Percentiles rank a stretch among this genome's conserved stretches.
Conservation (phyloP, 2,113 vertebrate genomes). For the Platichthys flesus region DNA sequence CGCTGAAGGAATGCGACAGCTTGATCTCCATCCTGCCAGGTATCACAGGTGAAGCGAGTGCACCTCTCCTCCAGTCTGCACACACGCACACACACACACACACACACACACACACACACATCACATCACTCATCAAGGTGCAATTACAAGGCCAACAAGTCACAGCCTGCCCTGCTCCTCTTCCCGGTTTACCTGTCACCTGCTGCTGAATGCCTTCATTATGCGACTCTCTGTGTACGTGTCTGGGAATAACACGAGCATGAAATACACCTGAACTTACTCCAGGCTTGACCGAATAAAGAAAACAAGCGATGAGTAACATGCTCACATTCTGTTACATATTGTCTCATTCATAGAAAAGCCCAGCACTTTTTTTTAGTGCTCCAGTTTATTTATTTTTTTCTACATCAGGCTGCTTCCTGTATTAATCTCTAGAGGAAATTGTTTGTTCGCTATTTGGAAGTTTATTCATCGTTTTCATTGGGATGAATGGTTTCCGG, state of each 20-base stretch:
- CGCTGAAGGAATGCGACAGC: conserved; percentile 27
- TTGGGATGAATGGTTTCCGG: conserved; percentile 19
- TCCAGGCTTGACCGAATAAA: not conserved
- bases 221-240: conserved; percentile 26
- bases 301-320: not conserved
- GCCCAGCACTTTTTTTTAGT: not conserved
- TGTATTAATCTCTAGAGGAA: not conserved
- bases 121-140: conserved; percentile 52
- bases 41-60: too few relatives aligned
- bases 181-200: conserved; percentile 57
- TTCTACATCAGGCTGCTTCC: not conserved
- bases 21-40: too few relatives aligned
- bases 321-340: not conserved
- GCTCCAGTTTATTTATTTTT: not conserved
- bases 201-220: conserved; percentile 58
- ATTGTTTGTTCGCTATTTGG: conserved; percentile 29
- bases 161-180: conserved; percentile 28
- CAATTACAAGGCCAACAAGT: conserved; percentile 56
- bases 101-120: not conserved
- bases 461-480: conserved; percentile 37
- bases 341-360: not conserved
- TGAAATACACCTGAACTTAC: not conserved
- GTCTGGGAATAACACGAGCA: not conserved
- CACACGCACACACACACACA: not conserved
- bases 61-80: not conserved